Conservation (phyloP, 2,888 invertebrate genomes). For the Meteorus colon region DNA sequence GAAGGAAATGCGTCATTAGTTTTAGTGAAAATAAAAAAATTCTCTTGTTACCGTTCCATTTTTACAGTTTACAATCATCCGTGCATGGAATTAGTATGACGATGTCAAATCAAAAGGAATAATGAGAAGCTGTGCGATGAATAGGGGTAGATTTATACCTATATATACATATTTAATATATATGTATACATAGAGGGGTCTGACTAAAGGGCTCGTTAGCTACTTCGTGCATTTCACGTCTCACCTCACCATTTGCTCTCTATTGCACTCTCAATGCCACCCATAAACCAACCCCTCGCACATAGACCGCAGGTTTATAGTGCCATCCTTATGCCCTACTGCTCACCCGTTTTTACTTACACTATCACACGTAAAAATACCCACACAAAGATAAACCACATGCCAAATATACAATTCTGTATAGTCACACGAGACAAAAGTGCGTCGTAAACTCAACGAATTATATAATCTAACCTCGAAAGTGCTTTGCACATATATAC, state of each 20-base stretch:
- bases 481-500: constrained; percentile 5
- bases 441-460: constrained; percentile 26
- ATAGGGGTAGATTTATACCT: background rate
- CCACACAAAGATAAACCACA: background rate
- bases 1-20: background rate
- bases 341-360: constrained; percentile 3
- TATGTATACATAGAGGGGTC: background rate
- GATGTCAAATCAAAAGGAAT: constrained; percentile 10
- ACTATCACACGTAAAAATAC: constrained; percentile 10
- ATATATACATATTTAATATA: no score
- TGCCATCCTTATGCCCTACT: background rate
- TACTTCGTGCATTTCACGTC: constrained; percentile 6
- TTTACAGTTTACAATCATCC: background rate
- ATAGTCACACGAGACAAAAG: constrained; percentile 12
- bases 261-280: constrained; percentile 8
- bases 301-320: constrained; percentile 8
- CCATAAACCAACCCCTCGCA: constrained; percentile 11
- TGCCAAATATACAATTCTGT: background rate
- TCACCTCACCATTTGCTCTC: constrained; percentile 15
- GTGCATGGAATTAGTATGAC: constrained; percentile 3
- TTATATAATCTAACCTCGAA: constrained; percentile 18
- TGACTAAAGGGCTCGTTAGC: constrained; percentile 10
- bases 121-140: background rate
- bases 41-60: background rate
- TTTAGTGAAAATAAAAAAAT: background rate